Base-by-base conservation (phyloP, 2,113 vertebrate species). In the Choloepus hoffmanni region DNA sequence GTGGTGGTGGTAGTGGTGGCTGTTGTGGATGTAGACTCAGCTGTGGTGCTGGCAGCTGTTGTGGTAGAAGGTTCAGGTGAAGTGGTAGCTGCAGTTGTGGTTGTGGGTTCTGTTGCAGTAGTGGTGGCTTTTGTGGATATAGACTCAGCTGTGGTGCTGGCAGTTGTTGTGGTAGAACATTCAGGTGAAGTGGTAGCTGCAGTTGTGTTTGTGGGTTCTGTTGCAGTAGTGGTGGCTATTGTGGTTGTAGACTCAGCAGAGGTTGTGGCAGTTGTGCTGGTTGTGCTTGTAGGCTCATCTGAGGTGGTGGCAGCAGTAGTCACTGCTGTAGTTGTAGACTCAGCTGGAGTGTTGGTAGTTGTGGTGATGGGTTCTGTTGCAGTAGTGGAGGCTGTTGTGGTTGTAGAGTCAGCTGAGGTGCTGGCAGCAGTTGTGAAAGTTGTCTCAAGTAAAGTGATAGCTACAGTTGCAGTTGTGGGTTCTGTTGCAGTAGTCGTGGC, bases 311-410 rank as follows among this genome's bases (percentile, higher is more conserved):
- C 14, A 24, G 18, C 45, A 30, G 28, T 16, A 19, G 24, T 40
- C 14, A 30, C 26, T 63, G 48, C 36, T 36, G 36, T 36, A 36
- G 36, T 36, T 36, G 36, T 36, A 36, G 68, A 1, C 12, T 1
- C 26, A n/a, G 8, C 24, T 11, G 74, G 48, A n/a, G 40, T 53
- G 5, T 18, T 40, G 5, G 45, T 0, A 43, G 21, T n/a, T n/a
- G n/a, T 14, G 2, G 45, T 30, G 23, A 19, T 91, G 14, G 43
- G 3, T 33, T 63, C 70, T 68, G 21, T 7, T 21, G 78, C 40
- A 0, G 45, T 2, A 11, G 43, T 13, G 18, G 21, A 45, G 3
- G 16, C 7, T 5, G 0, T 0, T 16, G 40, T 45, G 2, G 36
- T 24, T 14, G 43, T 28, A 12, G 30, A 0, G 55, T 74, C 18